Evolutionary conservation across 2,888 invertebrate genomes (phyloP).

Genomic region (Cryptus viduatorius): DNA sequence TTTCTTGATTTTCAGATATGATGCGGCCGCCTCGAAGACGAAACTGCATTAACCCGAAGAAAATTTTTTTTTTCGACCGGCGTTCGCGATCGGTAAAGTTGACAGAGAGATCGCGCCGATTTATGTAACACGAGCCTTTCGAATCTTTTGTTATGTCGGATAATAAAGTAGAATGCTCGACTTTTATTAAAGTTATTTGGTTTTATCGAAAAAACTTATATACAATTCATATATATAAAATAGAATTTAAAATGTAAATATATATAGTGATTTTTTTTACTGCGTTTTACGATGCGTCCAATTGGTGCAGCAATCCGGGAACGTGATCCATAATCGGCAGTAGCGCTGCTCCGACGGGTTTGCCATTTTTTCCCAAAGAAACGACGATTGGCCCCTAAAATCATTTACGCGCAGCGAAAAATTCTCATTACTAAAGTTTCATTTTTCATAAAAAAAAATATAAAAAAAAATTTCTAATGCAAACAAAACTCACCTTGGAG

Average conservation of each 20-base stretch:
- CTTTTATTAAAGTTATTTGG: constrained; percentile 46
- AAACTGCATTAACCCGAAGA: neutral
- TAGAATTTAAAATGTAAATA: neutral
- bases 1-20: constrained; percentile 1
- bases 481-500: constrained; percentile 62
- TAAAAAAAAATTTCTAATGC: neutral
- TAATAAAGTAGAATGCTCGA: constrained; percentile 45
- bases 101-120: constrained; percentile 10
- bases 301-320: constrained; percentile 72
- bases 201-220: constrained; percentile 25
- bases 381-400: constrained; percentile 77
- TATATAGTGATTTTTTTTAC: neutral
- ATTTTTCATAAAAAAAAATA: neutral
- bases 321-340: constrained; percentile 75
- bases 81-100: neutral
- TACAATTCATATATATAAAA: neutral
- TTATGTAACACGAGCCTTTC: neutral
- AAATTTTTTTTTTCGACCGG: constrained; percentile 1
- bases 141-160: constrained; percentile 37
- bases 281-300: constrained; percentile 55
- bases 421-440: neutral
- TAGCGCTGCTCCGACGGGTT: constrained; percentile 71
- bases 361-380: constrained; percentile 74
- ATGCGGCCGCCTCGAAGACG: neutral
- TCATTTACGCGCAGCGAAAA: constrained; percentile 19